A percentile compares a stretch with the other conserved stretches of the same genome.
Evolutionary conservation across 2,888 invertebrate species (phyloP).

Genomic region (Podabrus alpinus): DNA sequence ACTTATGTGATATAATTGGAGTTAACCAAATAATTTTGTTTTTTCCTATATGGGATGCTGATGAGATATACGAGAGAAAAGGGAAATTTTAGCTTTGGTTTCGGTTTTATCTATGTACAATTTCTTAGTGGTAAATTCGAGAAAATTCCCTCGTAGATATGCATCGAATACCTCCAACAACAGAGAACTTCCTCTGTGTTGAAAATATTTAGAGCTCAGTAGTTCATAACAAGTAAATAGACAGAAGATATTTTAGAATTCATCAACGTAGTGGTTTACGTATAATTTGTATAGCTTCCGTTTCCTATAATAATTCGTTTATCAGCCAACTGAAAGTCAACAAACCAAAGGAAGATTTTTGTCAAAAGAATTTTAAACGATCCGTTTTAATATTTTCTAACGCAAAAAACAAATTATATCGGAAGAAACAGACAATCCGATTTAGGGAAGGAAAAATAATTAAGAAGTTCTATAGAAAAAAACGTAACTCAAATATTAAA

Average conservation of each 20-base stretch:
- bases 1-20: background rate
- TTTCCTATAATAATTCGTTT: too few relatives aligned
- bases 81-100: background rate
- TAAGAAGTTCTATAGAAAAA: too few relatives aligned
- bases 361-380: too few relatives aligned
- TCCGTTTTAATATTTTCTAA: too few relatives aligned
- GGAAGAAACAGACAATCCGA: too few relatives aligned
- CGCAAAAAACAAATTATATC: too few relatives aligned
- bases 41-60: background rate
- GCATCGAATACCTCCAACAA: background rate
- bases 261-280: background rate
- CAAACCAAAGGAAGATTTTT: too few relatives aligned
- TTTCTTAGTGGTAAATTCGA: background rate
- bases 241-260: background rate
- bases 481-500: too few relatives aligned
- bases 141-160: background rate
- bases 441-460: too few relatives aligned
- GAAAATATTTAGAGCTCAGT: background rate
- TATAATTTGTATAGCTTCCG: too few relatives aligned
- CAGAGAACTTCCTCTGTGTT: background rate
- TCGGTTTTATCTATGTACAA: background rate
- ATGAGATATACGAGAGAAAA: background rate
- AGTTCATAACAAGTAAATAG: background rate
- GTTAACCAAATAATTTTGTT: background rate
- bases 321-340: too few relatives aligned